Evolutionary conservation across 2,888 invertebrate genomes (phyloP), one percentile per base, ranked within the genome.

Genomic region (Spodoptera littoralis): DNA sequence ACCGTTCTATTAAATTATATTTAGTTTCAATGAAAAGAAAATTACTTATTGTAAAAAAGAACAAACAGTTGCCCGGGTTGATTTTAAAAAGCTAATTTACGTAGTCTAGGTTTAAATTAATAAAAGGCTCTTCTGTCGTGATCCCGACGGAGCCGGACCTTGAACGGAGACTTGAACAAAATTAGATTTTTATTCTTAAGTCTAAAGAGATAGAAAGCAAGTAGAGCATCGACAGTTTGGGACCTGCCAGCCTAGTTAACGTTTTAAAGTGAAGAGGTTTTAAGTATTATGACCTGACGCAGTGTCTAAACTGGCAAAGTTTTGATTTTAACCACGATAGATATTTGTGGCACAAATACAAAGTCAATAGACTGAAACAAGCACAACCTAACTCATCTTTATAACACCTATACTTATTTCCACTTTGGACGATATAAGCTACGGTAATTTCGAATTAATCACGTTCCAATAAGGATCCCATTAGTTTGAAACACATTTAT

Each of bases 21-120:
- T 53, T 69, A 48, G 13, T 13, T 49, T 41, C 42, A 56, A 54
- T 53, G n/a, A 46, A 75, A 54, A 52, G 50, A 36, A 69, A 70
- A 45, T 47, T 27, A 4, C 11, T 9, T 4, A 55, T 71, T 12
- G 3, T 18, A 50, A 41, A 46, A n/a, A 3, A 27, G 12, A 11
- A 1, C n/a, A 0, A 18, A 5, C 36, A 43, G 18, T 8, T 13
- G 1, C 11, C 36, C 3, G 27, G 1, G n/a, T 24, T 30, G 12
- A 41, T 46, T 42, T 42, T n/a, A 24, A 11, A n/a, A 9, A 13
- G 11, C 18, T 5, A 27, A 18, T 18, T 4, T 27, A 59, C 12
- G 1, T 43, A 43, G 42, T 43, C 56, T 43, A 55, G 30, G 36
- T 18, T 5, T 9, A 36, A 36, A n/a, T 63, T 11, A 66, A 67